A percentile compares a stretch with the other conserved stretches of the same genome.
These are phyloP conservation scores for Elephantulus edwardii DNA, from an alignment of 2,113 vertebrate genomes.

Conservation along the genomic window DNA sequence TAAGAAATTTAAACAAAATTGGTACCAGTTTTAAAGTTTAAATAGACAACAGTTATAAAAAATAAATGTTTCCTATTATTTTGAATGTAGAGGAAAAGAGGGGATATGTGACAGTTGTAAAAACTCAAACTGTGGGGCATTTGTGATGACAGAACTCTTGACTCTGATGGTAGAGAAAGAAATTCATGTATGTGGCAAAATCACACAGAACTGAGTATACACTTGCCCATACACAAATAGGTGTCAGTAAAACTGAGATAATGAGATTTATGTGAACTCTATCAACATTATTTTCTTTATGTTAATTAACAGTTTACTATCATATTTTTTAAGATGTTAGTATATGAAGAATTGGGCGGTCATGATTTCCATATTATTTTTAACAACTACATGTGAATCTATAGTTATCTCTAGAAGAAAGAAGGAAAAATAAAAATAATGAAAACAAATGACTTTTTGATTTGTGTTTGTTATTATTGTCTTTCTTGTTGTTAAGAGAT, in stretches of 20 bases:
- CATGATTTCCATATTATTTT: background rate
- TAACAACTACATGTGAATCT: background rate
- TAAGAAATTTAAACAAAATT: background rate
- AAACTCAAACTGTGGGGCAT: background rate
- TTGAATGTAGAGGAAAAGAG: background rate
- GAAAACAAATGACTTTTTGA: no score
- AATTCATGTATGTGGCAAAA: background rate
- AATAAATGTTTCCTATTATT: no score
- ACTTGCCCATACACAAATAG: fast-evolving
- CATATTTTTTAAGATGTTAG: slow-evolving; percentile 1
- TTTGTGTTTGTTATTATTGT: no score
- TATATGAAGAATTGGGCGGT: background rate
- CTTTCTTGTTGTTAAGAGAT: background rate
- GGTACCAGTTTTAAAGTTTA: background rate
- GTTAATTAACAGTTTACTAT: background rate
- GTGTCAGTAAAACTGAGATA: background rate
- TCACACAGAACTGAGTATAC: background rate
- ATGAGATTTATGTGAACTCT: background rate
- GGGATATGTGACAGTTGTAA: background rate
- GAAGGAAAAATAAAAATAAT: background rate
- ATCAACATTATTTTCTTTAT: background rate
- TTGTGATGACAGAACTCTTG: background rate
- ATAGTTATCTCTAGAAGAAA: background rate
- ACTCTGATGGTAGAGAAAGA: background rate
- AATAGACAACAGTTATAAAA: background rate